Base-by-base conservation (phyloP, 2,888 invertebrate genomes). In the Platynereis dumerilii region DNA sequence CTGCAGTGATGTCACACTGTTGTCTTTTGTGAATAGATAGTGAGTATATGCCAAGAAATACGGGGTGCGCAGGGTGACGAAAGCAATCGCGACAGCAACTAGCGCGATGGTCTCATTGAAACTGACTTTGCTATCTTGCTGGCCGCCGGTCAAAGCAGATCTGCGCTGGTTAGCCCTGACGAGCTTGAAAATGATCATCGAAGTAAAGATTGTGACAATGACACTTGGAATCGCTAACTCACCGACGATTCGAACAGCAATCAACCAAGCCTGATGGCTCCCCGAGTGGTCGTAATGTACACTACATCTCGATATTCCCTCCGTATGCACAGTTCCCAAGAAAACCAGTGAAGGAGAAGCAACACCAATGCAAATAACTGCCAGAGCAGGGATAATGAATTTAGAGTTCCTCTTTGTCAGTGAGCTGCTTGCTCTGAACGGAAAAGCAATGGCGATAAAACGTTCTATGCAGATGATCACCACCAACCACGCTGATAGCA, bases 201-300 rank as follows among this genome's bases (percentile, higher is more conserved):
- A 34, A n/a, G 60, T 60, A 29, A 60, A 60, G n/a, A 60, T 60
- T n/a, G 60, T 60, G 52, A 60, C 60, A 17, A 60, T 45, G 20
- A 60, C n/a, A 29, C 52, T 52, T 7, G 60, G 60, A 17, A 60
- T 27, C 10, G 52, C 52, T 34, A 60, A 34, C 17, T 60, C 60
- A 24, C 48, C 60, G 17, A 60, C n/a, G 22, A 48, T 52, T 2
- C 45, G 22, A 20, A 60, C 60, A 7, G 48, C 20, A 1, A 60
- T 29, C 52, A 60, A 17, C 60, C 60, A 60, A 2, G 48, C n/a
- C 17, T 52, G 45, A 34, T 52, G 52, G 12, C 7, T 5, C 28
- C 20, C 48, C 5, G 22, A 34, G 52, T 60, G n/a, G 1, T 20
- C 52, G 20, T 52, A 60, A n/a, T 48, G 48, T 5, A 34, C 34